Evolutionary conservation across 2,888 invertebrate genomes (phyloP), one percentile per base, ranked within the genome.

Genomic region (Formica aserva): DNA sequence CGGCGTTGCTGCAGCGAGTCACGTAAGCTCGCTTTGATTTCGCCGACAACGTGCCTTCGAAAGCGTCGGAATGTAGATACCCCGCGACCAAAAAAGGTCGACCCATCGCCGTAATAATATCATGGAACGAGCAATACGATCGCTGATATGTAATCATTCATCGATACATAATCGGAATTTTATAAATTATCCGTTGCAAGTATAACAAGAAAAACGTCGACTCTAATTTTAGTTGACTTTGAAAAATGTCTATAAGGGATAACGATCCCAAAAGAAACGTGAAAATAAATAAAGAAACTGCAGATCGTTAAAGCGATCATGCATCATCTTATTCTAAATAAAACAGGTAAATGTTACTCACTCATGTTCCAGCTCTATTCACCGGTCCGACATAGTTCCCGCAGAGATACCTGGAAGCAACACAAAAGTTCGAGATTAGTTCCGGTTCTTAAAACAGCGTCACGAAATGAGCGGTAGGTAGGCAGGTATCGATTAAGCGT

Each of bases 1-100:
- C 85, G 52, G 62, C 26, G 76, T 82, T 67, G 67, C 75, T 81
- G 63, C 65, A 77, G 52, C 82, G 82, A 87, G 88, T 83, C 88
- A 86, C 71, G 77, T 57, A 81, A 75, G 69, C 84, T 87, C 87
- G 89, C 92, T 93, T 93, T 93, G 93, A 93, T 91, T 92, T 91
- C 71, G 88, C 93, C 92, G 92, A 91, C 90, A 80, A 76, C 82
- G 75, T 83, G 69, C 69, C 82, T 82, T 84, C 80, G 80, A 88
- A 82, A 83, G 35, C 22, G 35, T 52, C 38, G 26, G 18, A 52
- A 65, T 69, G 29, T 60, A 8, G n/a, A 57, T 22, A 38, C 8
- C 3, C 15, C 67, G 6, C 55, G 15, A 57, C 3, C 8, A 11
- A 60, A 26, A n/a, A 32, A 26, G 6, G 1, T 8, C 18, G 6